Percentiles rank a stretch among this genome's conserved stretches.
Conservation (phyloP, 2,113 vertebrate genomes). For the Chaetops frenatus region DNA sequence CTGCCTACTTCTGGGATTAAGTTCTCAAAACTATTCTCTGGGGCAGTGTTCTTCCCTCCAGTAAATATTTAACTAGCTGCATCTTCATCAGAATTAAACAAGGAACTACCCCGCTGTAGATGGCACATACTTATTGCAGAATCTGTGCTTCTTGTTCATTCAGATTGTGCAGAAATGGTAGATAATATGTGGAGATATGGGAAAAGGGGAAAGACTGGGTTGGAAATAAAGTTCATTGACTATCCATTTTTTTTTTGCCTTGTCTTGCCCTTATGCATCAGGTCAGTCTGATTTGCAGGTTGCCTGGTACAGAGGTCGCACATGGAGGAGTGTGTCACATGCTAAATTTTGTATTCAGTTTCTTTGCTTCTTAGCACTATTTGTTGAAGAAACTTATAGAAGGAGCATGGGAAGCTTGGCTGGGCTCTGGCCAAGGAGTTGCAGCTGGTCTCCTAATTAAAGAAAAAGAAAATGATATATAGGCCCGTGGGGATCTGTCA, state of each 20-base stretch:
- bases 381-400: neutral
- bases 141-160: neutral
- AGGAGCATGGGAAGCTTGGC: slow-evolving; percentile 4
- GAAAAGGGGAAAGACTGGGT: neutral
- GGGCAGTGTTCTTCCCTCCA: neutral
- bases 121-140: neutral
- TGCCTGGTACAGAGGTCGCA: slow-evolving; percentile 10
- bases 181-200: neutral
- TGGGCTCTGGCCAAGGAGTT: slow-evolving; percentile 18
- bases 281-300: neutral
- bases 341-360: neutral
- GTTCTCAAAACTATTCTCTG: neutral
- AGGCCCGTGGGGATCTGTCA: slow-evolving; percentile 23
- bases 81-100: neutral
- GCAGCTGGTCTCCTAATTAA: slow-evolving; percentile 52
- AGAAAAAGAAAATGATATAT: slow-evolving; percentile 23
- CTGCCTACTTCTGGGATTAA: neutral
- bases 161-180: neutral
- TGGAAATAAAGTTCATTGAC: neutral
- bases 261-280: neutral
- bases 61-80: neutral
- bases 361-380: neutral
- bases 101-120: neutral
- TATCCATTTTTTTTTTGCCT: neutral
- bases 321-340: slow-evolving; percentile 18